Base-by-base conservation (phyloP, 2,888 invertebrate species). In the Trypoxylon attenuatum region DNA sequence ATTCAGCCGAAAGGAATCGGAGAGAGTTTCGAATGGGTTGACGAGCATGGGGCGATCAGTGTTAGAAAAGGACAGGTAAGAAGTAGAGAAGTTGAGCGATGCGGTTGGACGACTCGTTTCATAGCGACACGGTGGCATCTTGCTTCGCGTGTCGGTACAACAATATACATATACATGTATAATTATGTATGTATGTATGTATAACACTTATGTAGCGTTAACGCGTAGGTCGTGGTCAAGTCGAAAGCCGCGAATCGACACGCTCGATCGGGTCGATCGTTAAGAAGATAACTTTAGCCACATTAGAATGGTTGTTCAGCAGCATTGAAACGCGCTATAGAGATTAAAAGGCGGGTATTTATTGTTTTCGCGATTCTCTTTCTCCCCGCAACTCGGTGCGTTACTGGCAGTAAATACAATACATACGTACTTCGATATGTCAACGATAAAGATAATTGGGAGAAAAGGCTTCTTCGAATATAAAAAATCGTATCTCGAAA, bases 381-480 rank as follows among this genome's bases (percentile, higher is more conserved):
- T n/a, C 33, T 13, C 15, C 39, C 39, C 25, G 18, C 39, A 16
- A n/a, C 13, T 21, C 29, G 33, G 45, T 49, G 27, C 45, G 22
- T 68, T 62, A 62, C 62, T 69, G 63, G 60, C 64, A 60, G 42
- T 62, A 64, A 50, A 47, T 33, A 33, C n/a, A 13, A 33, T 33
- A 33, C 8, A 25, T 25, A 62, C 65, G 63, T 51, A 56, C 65
- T 51, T 64, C 71, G 78, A 77, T 77, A 77, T 77, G 78, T 77
- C 55, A 60, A 75, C 64, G 55, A 53, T 62, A 59, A 53, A 61
- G 66, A 41, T 39, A 57, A 56, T 27, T 42, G 52, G 46, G 55
- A 69, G 54, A 62, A 65, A 61, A 68, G 49, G 55, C 29, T 70
- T 65, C 54, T 58, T 57, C 27, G 60, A 67, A 64, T 71, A 76